These are phyloP conservation scores for Myripristis jacobus DNA, from an alignment of 2,797 vertebrate genomes.

Conservation along the genomic window DNA sequence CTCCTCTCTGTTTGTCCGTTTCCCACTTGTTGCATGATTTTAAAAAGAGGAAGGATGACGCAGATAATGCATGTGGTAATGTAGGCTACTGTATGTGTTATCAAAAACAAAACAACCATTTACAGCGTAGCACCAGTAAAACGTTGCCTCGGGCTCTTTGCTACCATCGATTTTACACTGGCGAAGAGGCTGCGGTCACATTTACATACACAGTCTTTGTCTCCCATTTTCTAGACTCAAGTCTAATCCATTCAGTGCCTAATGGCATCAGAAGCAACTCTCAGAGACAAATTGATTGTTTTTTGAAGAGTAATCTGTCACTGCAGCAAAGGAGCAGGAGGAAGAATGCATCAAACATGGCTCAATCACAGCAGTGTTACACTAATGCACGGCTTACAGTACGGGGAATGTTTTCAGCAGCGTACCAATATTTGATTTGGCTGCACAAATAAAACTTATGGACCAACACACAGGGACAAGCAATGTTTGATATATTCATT, in stretches of 20 bases:
- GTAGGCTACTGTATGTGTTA: conserved; percentile 84
- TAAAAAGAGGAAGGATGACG: conserved; percentile 64
- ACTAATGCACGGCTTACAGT: conserved; percentile 44
- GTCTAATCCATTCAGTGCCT: not conserved
- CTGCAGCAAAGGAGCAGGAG: conserved; percentile 26
- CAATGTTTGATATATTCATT: conserved; percentile 3
- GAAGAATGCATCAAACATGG: conserved; percentile 24
- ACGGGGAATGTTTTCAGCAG: conserved; percentile 23
- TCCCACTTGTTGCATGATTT: conserved; percentile 74
- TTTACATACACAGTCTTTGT: not conserved
- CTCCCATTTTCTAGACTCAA: not conserved
- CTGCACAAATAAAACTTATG: conserved; percentile 3
- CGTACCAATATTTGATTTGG: conserved; percentile 34
- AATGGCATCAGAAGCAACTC: conserved; percentile 4
- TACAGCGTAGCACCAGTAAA: conserved; percentile 51
- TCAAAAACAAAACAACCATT: conserved; percentile 71
- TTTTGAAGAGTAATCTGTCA: conserved; percentile 16
- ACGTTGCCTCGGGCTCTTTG: conserved; percentile 51
- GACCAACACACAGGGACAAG: conserved; percentile 12
- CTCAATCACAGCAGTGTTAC: conserved; percentile 28
- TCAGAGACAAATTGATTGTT: conserved; percentile 1
- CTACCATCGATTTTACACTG: conserved; percentile 32
- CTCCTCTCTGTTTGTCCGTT: conserved; percentile 50
- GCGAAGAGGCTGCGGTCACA: not conserved
- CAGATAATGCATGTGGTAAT: conserved; percentile 80